Percentiles rank a stretch among this genome's conserved stretches.
These are phyloP conservation scores for Saguinus imperator DNA, from an alignment of 2,113 vertebrate genomes.

Conservation along the genomic window DNA sequence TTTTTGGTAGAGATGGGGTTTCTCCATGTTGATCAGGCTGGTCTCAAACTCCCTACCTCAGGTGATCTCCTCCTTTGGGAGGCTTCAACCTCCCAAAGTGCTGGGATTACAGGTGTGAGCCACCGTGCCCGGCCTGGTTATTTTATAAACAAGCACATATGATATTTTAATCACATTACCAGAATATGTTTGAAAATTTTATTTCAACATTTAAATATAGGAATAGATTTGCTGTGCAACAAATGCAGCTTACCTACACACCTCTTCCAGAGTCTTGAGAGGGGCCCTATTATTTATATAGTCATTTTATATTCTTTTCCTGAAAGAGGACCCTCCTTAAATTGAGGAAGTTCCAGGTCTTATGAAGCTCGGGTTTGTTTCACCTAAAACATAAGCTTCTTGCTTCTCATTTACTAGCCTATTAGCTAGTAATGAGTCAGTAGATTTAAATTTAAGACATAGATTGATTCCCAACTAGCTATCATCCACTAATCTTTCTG, in stretches of 20 bases:
- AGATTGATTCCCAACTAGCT: not conserved
- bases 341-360: not conserved
- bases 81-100: no score
- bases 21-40: no score
- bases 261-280: not conserved
- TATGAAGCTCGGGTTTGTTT: not conserved
- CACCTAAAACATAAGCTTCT: not conserved
- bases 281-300: not conserved
- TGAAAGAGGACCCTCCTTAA: not conserved
- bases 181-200: not conserved
- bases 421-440: not conserved
- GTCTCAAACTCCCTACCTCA: no score
- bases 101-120: no score
- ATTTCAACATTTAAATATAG: constrained; percentile 31
- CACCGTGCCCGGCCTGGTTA: not conserved
- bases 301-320: not conserved
- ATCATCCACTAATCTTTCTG: not conserved
- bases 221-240: not conserved
- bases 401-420: not conserved
- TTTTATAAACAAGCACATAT: constrained; percentile 27
- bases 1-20: no score
- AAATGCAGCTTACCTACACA: not conserved
- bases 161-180: not conserved
- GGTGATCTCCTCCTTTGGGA: no score
- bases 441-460: not conserved